Base-by-base conservation (phyloP, 2,797 vertebrate genomes). In the Poliocrania exsul region DNA sequence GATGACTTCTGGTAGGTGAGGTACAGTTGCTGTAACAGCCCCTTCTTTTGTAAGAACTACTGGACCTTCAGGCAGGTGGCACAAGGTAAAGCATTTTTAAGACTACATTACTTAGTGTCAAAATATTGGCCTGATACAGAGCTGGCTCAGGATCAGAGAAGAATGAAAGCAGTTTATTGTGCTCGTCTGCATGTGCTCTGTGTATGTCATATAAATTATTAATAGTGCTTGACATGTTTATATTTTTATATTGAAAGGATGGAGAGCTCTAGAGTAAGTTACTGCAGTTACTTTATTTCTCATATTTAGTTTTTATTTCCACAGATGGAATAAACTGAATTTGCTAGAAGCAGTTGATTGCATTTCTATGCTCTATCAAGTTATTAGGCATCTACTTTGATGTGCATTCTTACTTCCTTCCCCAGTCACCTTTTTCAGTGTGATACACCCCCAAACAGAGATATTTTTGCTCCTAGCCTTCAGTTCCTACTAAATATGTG, bases 241-340 rank as follows among this genome's bases (percentile, higher is more conserved):
- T 83, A 49, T 85, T 81, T 93, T 69, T 65, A 17, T 69, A 88
- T 44, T 62, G 40, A 91, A 79, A 86, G 23, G 16, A 72, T 58
- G 11, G 38, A 58, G 49, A 51, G 5, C 50, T 78, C 42, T 78
- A 40, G 19, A 78, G 26, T 69, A 86, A 88, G 64, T 72, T 47
- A 73, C 33, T 73, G n/a, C 51, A 42, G 13, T 94, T 90, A 62
- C 51, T 86, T 86, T 38, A 77, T 93, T 93, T 92, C 49, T 95
- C 33, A 37, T 86, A 25, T 66, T 53, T 65, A 81, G 13, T 1
- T 8, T 84, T 74, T 53, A 62, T 86, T 86, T 81, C 61, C 42
- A 29, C 57, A 64, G 23, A 42, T 54, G 61, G 35, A 81, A 86
- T 57, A 67, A 66, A 79, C 37, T 65, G 21, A 58, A 69, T 33